A percentile compares a stretch with the other conserved stretches of the same genome.
phyloP scores from a whole-genome alignment of 2,797 vertebrate genomes.

The Erpetoichthys calabaricus region DNA sequence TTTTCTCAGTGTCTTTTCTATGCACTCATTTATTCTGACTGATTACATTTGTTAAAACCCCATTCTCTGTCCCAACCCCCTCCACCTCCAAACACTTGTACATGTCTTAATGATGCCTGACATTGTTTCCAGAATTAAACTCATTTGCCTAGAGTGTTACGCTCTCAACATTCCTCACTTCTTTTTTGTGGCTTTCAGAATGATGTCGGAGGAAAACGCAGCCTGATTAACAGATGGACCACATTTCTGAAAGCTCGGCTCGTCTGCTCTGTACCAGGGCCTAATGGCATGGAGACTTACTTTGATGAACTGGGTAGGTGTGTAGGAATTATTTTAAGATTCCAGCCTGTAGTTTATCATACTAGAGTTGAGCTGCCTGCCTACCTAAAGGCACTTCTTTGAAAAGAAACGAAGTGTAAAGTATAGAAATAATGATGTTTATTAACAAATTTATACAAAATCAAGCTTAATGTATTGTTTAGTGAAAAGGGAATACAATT shows the following conservation, averaged over 20 bases:
- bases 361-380: no score
- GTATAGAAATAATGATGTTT: no score
- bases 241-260: slow-evolving; percentile 64
- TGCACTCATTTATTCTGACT: no score
- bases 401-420: no score
- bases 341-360: neutral
- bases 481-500: no score
- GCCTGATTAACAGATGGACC: slow-evolving; percentile 77
- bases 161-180: neutral
- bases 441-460: no score
- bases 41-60: no score
- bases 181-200: slow-evolving; percentile 41
- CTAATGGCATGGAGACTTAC: slow-evolving; percentile 57
- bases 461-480: no score
- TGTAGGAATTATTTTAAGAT: neutral
- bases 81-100: neutral
- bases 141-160: neutral
- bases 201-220: slow-evolving; percentile 59
- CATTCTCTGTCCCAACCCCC: neutral
- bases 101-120: neutral
- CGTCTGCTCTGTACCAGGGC: slow-evolving; percentile 62
- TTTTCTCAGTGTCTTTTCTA: no score
- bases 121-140: neutral
- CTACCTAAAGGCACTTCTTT: no score
- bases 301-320: slow-evolving; percentile 63